phyloP scores from a whole-genome alignment of 2,113 vertebrate species.

The Pollachius pollachius region DNA sequence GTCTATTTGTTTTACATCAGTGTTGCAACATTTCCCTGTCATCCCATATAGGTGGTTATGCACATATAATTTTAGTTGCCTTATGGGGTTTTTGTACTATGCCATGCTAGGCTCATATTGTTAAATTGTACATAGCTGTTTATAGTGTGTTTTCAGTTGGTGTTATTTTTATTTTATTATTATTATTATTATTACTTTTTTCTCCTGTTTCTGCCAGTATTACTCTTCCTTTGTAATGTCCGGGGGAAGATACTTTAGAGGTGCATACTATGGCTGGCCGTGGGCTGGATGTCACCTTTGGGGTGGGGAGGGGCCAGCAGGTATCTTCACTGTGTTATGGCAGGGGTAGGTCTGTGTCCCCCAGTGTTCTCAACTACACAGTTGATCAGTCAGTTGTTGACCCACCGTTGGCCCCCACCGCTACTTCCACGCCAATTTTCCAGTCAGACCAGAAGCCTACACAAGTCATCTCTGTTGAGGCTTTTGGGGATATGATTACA shows the following conservation, averaged over 20 bases:
- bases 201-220: not conserved
- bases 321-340: not conserved
- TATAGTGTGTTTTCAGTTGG: not conserved
- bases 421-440: not conserved
- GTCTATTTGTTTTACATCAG: too few relatives aligned
- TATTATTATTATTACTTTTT: too few relatives aligned
- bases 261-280: not conserved
- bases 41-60: not conserved
- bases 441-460: not conserved
- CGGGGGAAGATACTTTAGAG: not conserved
- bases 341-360: not conserved
- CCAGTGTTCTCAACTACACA: not conserved
- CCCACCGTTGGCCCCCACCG: too few relatives aligned
- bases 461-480: not conserved
- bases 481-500: not conserved
- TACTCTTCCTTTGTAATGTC: not conserved
- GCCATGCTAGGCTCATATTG: not conserved
- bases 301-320: not conserved
- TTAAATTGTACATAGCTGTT: not conserved
- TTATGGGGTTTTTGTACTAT: not conserved
- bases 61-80: not conserved
- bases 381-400: not conserved
- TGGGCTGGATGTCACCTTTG: not conserved
- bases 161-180: not conserved
- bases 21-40: too few relatives aligned